Evolutionary conservation across 2,888 invertebrate genomes (phyloP).

Genomic region (Cetonia aurata): DNA sequence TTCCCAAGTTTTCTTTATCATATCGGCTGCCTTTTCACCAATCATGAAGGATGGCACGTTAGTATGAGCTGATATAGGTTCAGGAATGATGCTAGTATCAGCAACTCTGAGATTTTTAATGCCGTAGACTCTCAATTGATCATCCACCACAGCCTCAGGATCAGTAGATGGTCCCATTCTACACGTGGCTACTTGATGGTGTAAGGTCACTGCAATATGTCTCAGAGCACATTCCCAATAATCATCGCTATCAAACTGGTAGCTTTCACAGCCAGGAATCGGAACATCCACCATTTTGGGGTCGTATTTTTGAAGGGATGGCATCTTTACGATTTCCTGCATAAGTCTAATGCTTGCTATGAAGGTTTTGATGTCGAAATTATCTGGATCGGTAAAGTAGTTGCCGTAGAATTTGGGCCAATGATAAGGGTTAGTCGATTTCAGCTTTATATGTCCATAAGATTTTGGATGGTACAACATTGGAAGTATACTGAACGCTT

Average conservation of each 20-base stretch:
- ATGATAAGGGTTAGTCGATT: slow-evolving; percentile 77
- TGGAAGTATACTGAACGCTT: slow-evolving; percentile 69
- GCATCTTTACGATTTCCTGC: slow-evolving; percentile 67
- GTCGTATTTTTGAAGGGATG: slow-evolving; percentile 67
- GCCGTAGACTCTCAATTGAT: slow-evolving; percentile 74
- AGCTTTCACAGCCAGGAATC: slow-evolving; percentile 68
- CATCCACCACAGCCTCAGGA: slow-evolving; percentile 75
- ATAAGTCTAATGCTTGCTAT: slow-evolving; percentile 67
- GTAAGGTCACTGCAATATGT: slow-evolving; percentile 54
- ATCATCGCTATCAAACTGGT: slow-evolving; percentile 71
- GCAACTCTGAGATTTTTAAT: slow-evolving; percentile 73
- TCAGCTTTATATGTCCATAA: slow-evolving; percentile 76
- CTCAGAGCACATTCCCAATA: slow-evolving; percentile 79
- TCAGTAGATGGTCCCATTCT: slow-evolving; percentile 79
- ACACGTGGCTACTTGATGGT: slow-evolving; percentile 70
- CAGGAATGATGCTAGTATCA: slow-evolving; percentile 78
- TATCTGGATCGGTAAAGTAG: slow-evolving; percentile 76
- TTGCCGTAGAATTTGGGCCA: slow-evolving; percentile 83
- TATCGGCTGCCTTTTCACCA: slow-evolving; percentile 77
- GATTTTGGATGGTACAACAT: slow-evolving; percentile 81
- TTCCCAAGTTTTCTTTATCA: slow-evolving; percentile 52
- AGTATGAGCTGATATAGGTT: slow-evolving; percentile 75
- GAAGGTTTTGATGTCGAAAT: slow-evolving; percentile 65
- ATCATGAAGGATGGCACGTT: slow-evolving; percentile 79
- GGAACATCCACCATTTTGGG: slow-evolving; percentile 60